Evolutionary conservation across 2,797 vertebrate genomes (phyloP), one percentile per base, ranked within the genome.

Genomic region (Argya squamiceps): DNA sequence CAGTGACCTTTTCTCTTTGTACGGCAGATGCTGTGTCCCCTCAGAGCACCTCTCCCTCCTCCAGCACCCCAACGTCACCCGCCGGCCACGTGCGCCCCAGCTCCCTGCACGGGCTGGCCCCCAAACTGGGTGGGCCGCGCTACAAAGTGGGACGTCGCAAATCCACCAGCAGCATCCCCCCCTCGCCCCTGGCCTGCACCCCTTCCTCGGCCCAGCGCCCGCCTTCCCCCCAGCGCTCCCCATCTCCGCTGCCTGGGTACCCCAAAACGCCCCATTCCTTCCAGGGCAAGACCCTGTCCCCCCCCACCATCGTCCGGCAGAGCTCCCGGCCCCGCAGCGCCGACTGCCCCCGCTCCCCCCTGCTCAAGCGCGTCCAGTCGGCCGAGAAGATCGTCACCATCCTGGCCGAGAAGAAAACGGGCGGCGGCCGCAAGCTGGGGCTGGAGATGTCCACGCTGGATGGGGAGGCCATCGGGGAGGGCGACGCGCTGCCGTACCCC

Each of bases 121-220:
- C 99, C 86, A 99, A 99, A 95, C 98, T 99, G 18, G 98, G 97
- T 59, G 98, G 98, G 3, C 99, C 98, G 4, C 99, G 99, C 81
- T 99, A 98, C 96, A 99, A 99, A 97, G 98, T 98, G 32, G 98
- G 99, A 36, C 99, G 99, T 18, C 98, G 99, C 68, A 99, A 99
- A 96, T 99, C 99, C 15, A 99, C 99, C 93, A 99, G 99, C 98
- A 99, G 99, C 97, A 99, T 99, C 92, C 99, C 99, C 0, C 99
- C 99, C 2, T 99, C 99, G 0, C 99, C 99, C 11, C 98, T 99
- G 92, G 99, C 98, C 92, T 99, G 99, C 94, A 99, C 98, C 6
- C 98, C 99, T 3, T 98, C 98, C 19, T 97, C 98, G 1, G 88
- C 98, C 18, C 97, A 98, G 11, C 99, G 99, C 91, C 98, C 98